Evolutionary conservation across 2,113 vertebrate species (phyloP).

Genomic region (Perognathus longimembris): DNA sequence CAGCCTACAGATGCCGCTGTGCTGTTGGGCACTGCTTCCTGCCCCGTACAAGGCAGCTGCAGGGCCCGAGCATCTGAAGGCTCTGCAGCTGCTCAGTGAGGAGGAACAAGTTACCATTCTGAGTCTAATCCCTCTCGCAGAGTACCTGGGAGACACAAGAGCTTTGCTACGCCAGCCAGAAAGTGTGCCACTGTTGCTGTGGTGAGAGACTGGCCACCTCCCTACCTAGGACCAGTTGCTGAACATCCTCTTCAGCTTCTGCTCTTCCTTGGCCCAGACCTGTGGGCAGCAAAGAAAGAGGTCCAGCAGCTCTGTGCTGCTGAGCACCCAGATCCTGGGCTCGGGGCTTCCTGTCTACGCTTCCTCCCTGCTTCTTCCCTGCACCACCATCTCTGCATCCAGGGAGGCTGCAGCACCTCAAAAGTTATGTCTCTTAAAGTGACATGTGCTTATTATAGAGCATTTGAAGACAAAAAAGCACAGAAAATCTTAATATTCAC

Average conservation of each 20-base stretch:
- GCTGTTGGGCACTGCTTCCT: neutral
- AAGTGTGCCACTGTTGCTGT: neutral
- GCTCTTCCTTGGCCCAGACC: constrained; percentile 46
- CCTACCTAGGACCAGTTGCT: constrained; percentile 42
- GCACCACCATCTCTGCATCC: neutral
- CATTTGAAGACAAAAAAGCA: neutral
- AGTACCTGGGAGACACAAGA: neutral
- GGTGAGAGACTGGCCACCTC: neutral
- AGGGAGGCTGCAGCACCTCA: neutral
- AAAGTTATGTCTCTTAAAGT: too few species aligned
- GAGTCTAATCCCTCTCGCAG: neutral
- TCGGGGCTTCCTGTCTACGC: neutral
- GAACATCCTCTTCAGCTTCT: constrained; percentile 38
- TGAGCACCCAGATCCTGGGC: neutral
- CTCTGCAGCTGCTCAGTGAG: neutral
- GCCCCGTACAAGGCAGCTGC: neutral
- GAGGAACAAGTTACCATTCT: neutral
- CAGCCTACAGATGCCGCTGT: neutral
- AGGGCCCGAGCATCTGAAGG: neutral
- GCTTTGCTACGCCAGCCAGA: constrained; percentile 26
- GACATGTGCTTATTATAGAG: constrained; percentile 28
- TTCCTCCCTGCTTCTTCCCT: neutral
- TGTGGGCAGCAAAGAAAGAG: constrained; percentile 48
- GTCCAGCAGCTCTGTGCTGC: constrained; percentile 10
- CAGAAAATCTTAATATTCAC: constrained; percentile 29